Evolutionary conservation across 1,140 invertebrate species (phyloP), one percentile per base, ranked within the genome.

Genomic region (Orchesella cincta): DNA sequence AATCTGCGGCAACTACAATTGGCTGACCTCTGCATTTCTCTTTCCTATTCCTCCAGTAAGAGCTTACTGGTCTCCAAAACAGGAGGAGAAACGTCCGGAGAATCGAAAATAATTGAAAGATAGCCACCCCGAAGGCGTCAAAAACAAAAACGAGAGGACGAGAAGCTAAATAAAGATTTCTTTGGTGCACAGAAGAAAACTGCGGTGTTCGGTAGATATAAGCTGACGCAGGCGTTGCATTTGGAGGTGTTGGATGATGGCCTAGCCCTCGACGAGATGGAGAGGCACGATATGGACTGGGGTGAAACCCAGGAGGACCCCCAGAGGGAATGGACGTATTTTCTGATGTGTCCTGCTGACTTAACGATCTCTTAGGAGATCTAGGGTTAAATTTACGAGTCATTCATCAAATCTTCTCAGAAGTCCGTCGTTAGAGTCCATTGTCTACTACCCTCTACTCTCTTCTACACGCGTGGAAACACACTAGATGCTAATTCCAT

Each of bases 151-250:
- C 74, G 5, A 81, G 33, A 12, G 80, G 80, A 51, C 78, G 76
- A 0, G 80, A 78, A 16, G 80, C 80, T 14, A 79, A 36, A 46
- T 81, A 28, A 16, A 81, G 76, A 72, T 81, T 81, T 36, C 74
- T 23, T n/a, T 79, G 78, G 71, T 81, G 80, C 20, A 81, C 78
- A 29, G 80, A 81, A n/a, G 75, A 70, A 51, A 79, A 81, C 20
- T 29, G 36, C 35, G 54, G 67, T 26, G 36, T 23, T 20, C 36
- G 34, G 31, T 33, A 36, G 39, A 35, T 34, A 31, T 29, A 52
- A n/a, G 31, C 70, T 57, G 36, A 2, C 8, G 76, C 34, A 26
- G 34, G 71, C 1, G 34, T 67, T 5, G 23, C 62, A 67, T 29
- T 33, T 29, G 71, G 71, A 39, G 3, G 3, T 12, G 71, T 12